Base-by-base conservation (phyloP, 2,888 invertebrate species). In the Galerucella pusilla region DNA sequence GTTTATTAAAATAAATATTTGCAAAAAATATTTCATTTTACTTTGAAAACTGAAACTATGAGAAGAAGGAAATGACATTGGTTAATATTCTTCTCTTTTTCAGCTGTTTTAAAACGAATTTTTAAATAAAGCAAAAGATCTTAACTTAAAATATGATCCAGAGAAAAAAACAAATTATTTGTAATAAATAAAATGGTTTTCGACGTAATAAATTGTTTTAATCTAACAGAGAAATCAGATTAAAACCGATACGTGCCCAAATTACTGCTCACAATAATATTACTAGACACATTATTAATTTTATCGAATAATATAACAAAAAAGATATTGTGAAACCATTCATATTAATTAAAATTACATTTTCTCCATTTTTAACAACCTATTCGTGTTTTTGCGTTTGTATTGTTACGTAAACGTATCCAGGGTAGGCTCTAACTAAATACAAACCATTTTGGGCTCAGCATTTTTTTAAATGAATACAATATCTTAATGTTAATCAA, bases 261-360 rank as follows among this genome's bases (percentile, higher is more conserved):
- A 69, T 64, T 66, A 75, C 72, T 77, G 68, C 57, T 67, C 71
- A 77, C 78, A 73, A 71, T 75, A 78, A 74, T 76, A 79, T 73
- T 76, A 75, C 75, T 76, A 75, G 76, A 75, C 79, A 75, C 71
- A 68, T 79, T 77, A 77, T 77, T 77, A 78, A 77, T 79, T 75
- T 77, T 78, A 78, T 80, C 77, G 69, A 77, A 76, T 76, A 73
- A 64, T 71, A 61, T 70, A 69, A 67, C 72, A 78, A 80, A 73
- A 76, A 42, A 42, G 1, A 73, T 68, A 77, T 79, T 74, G 78
- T 78, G 80, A 80, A 80, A 79, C 75, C 68, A 74, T 75, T 71
- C 70, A 74, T 77, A 78, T 77, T 80, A 80, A 81, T 82, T 82
- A 81, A 81, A 82, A 81, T 73, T 79, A 80, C 80, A 82, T 82